These are phyloP conservation scores for Vandiemenella viatica DNA, from an alignment of 2,888 invertebrate genomes.

Conservation along the genomic window DNA sequence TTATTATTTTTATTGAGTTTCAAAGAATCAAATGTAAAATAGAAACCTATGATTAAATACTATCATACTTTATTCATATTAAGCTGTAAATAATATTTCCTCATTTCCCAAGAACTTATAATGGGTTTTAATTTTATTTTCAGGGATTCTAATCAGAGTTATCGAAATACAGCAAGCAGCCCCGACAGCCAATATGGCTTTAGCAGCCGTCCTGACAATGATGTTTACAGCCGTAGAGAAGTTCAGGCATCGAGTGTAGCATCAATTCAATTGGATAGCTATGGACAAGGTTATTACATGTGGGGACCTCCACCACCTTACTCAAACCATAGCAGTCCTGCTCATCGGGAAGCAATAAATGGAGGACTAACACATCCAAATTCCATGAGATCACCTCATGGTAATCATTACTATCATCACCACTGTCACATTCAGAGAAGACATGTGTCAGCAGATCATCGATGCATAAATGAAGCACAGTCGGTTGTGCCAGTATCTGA, in stretches of 20 bases:
- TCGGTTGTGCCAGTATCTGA: slow-evolving; percentile 6
- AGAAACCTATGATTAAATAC: too few species aligned
- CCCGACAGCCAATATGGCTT: slow-evolving; percentile 71
- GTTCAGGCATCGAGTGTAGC: not conserved
- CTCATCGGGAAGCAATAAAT: slow-evolving; percentile 24
- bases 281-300: slow-evolving; percentile 30
- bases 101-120: too few species aligned
- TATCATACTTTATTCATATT: too few species aligned
- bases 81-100: too few species aligned
- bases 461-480: slow-evolving; percentile 8
- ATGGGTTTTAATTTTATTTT: too few species aligned
- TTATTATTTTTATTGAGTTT: too few species aligned
- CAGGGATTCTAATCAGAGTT: not conserved
- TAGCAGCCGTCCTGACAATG: slow-evolving; percentile 18
- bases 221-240: not conserved
- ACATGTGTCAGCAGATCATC: slow-evolving; percentile 3
- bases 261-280: not conserved
- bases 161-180: slow-evolving; percentile 37
- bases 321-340: slow-evolving; percentile 45
- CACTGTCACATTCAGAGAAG: slow-evolving; percentile 6
- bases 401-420: slow-evolving; percentile 10
- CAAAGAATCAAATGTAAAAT: too few species aligned
- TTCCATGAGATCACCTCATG: not conserved
- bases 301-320: slow-evolving; percentile 88
- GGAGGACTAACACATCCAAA: not conserved